Conservation (phyloP, 2,888 invertebrate species). For the Agonopterix subpropinquella region DNA sequence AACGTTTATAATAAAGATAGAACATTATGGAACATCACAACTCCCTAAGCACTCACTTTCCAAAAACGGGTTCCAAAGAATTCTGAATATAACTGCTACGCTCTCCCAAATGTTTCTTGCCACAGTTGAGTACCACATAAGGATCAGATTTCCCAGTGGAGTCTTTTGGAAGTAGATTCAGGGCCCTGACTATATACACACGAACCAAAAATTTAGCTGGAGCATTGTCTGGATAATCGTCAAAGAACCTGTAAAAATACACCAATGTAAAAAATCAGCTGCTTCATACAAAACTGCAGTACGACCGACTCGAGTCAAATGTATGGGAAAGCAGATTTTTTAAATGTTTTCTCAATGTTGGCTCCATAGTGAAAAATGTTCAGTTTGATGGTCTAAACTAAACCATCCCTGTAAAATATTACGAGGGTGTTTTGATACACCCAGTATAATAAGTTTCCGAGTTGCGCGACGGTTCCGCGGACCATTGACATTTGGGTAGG, state of each 20-base stretch:
- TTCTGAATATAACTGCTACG: conserved; percentile 81
- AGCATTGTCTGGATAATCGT: conserved; percentile 77
- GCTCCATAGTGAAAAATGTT: too few relatives aligned
- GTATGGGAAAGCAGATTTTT: too few relatives aligned
- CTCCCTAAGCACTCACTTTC: conserved; percentile 70
- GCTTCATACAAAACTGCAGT: too few relatives aligned
- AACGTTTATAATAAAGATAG: too few relatives aligned
- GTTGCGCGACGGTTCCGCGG: too few relatives aligned
- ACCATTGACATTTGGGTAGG: too few relatives aligned
- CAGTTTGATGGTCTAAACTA: too few relatives aligned
- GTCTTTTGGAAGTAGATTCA: conserved; percentile 83
- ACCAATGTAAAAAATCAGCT: neutral
- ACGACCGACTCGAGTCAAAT: too few relatives aligned
- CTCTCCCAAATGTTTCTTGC: conserved; percentile 77
- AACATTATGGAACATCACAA: neutral
- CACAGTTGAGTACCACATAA: conserved; percentile 82
- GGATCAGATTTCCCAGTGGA: conserved; percentile 84
- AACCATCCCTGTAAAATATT: too few relatives aligned
- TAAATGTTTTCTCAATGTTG: too few relatives aligned
- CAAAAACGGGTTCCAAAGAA: conserved; percentile 89
- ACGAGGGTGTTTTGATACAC: too few relatives aligned
- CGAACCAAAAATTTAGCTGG: conserved; percentile 80
- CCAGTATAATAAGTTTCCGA: too few relatives aligned
- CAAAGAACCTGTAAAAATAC: conserved; percentile 60
- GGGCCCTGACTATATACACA: conserved; percentile 84